Conservation (phyloP, 2,888 invertebrate genomes). For the Pristionchus arcanus region DNA sequence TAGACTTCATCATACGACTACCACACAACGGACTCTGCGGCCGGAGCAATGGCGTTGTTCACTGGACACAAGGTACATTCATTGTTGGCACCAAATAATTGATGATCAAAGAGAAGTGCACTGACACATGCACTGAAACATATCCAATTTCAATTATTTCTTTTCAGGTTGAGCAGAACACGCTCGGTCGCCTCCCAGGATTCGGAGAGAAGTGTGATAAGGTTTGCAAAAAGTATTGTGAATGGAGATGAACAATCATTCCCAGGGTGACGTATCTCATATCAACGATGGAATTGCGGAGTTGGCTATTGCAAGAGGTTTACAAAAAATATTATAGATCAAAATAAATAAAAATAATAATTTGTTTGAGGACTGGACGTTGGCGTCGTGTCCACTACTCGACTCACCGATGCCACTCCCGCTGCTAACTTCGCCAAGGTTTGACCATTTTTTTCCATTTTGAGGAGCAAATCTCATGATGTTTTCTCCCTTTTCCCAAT, state of each 20-base stretch:
- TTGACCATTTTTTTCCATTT: background rate
- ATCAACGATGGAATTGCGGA: slow-evolving; percentile 56
- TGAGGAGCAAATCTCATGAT: no score
- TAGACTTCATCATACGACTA: slow-evolving; percentile 54
- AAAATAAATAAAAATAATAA: background rate
- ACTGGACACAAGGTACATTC: slow-evolving; percentile 46
- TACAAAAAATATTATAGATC: background rate
- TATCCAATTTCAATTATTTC: background rate
- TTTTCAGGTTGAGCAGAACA: slow-evolving; percentile 47
- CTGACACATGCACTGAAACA: background rate
- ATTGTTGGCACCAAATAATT: background rate
- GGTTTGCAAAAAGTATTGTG: background rate
- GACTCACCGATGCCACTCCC: slow-evolving; percentile 50
- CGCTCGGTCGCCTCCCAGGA: slow-evolving; percentile 51
- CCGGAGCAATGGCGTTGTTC: slow-evolving; percentile 53
- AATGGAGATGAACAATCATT: background rate
- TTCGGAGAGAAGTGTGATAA: slow-evolving; percentile 34
- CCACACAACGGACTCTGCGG: slow-evolving; percentile 54
- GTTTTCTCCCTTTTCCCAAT: no score
- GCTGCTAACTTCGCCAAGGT: slow-evolving; percentile 55
- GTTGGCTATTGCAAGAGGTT: slow-evolving; percentile 48
- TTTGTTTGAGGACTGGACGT: slow-evolving; percentile 51
- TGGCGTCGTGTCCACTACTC: slow-evolving; percentile 44
- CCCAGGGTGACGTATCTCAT: slow-evolving; percentile 40
- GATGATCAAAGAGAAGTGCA: background rate